Conservation (phyloP, 2,113 vertebrate genomes). For the Catharus minimus region DNA sequence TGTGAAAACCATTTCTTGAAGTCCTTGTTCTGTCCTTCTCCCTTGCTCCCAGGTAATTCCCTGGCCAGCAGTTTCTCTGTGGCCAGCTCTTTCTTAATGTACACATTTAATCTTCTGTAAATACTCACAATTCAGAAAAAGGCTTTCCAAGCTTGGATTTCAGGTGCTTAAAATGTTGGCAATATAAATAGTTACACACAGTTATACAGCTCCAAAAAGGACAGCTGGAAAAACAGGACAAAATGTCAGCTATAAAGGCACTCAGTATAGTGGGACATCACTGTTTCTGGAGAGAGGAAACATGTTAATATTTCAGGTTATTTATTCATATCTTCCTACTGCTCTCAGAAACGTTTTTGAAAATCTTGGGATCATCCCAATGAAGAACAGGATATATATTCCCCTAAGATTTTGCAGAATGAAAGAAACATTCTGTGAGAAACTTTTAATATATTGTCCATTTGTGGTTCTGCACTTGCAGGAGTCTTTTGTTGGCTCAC, state of each 20-base stretch:
- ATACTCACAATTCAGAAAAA: background rate
- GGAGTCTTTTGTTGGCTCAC: background rate
- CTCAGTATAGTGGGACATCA: background rate
- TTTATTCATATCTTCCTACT: background rate
- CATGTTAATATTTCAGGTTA: background rate
- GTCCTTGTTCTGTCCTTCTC: background rate
- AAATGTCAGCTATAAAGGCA: background rate
- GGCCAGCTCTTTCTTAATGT: background rate
- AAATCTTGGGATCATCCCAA: background rate
- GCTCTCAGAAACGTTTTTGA: background rate
- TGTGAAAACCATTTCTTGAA: accelerated
- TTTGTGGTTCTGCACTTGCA: background rate
- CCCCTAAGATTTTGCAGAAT: background rate
- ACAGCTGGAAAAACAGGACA: background rate
- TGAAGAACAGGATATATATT: background rate
- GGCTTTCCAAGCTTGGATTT: background rate
- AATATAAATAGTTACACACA: background rate
- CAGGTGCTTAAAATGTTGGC: background rate
- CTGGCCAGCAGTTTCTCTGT: background rate
- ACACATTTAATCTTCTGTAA: background rate
- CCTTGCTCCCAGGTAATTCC: background rate
- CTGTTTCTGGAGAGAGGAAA: background rate
- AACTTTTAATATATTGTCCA: background rate
- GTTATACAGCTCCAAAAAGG: background rate
- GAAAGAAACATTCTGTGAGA: background rate